A percentile compares a stretch with the other conserved stretches of the same genome.
phyloP scores from a whole-genome alignment of 2,888 invertebrate genomes.

The Mantis religiosa region DNA sequence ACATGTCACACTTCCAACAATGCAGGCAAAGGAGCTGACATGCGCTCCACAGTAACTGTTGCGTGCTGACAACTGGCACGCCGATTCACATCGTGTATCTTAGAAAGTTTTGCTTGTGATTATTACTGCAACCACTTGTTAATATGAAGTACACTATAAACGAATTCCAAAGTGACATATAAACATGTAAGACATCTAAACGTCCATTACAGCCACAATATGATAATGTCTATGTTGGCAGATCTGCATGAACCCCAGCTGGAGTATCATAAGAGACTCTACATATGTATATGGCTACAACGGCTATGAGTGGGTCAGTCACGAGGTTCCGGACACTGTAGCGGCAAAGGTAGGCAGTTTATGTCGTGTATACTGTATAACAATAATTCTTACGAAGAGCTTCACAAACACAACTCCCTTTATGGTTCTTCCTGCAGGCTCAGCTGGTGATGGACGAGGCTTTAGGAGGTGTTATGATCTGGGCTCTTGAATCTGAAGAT shows the following conservation, averaged over 20 bases:
- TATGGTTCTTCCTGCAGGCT: conserved; percentile 35
- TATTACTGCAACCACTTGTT: no score
- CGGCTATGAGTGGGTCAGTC: conserved; percentile 45
- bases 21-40: no score
- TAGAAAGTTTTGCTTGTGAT: no score
- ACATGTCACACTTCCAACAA: no score
- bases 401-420: background rate
- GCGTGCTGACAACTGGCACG: no score
- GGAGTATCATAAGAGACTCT: conserved; percentile 38
- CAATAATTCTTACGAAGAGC: background rate
- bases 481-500: conserved; percentile 53
- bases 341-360: conserved; percentile 39
- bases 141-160: no score
- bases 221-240: background rate
- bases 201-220: background rate
- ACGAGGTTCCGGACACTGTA: conserved; percentile 43
- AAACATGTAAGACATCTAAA: no score
- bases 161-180: no score
- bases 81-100: no score
- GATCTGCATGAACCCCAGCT: conserved; percentile 33
- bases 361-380: no score
- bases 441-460: conserved; percentile 41
- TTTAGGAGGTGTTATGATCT: conserved; percentile 52
- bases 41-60: no score
- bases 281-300: conserved; percentile 41